Percentiles rank a stretch among this genome's conserved stretches.
Conservation (phyloP, 1,140 invertebrate genomes). For the Phymorhynchus buccinoides region DNA sequence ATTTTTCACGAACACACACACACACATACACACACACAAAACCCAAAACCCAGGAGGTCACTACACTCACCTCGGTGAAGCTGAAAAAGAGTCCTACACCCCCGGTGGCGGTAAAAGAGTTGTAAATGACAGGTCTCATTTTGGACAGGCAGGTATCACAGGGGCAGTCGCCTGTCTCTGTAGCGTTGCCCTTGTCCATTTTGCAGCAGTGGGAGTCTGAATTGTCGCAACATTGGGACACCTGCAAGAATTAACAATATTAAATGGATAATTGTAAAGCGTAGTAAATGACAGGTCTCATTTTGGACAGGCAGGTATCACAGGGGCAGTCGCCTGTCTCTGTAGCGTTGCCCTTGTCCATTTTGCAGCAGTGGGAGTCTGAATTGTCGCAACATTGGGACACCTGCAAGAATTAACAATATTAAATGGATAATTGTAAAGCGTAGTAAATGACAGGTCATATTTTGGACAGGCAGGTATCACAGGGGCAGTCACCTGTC, state of each 20-base stretch:
- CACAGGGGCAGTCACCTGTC: conserved; percentile 75
- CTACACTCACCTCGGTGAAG: conserved; percentile 91
- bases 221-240: conserved; percentile 45
- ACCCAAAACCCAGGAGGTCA: neutral
- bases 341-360: conserved; percentile 38
- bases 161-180: conserved; percentile 50
- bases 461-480: conserved; percentile 83
- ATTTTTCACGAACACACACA: conserved; percentile 8
- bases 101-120: conserved; percentile 91
- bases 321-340: conserved; percentile 74
- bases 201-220: conserved; percentile 52
- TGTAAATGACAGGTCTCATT: conserved; percentile 85
- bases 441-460: conserved; percentile 87
- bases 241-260: too few species aligned
- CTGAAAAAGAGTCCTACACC: conserved; percentile 96
- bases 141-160: conserved; percentile 84
- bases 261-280: too few species aligned
- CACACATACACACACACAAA: too few species aligned
- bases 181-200: conserved; percentile 40
- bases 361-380: conserved; percentile 52
- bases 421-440: too few species aligned
- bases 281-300: conserved; percentile 86
- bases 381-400: conserved; percentile 44
- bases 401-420: conserved; percentile 36
- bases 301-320: conserved; percentile 81